A percentile compares a stretch with the other conserved stretches of the same genome.
phyloP scores from a whole-genome alignment of 2,888 invertebrate species.

The Chrysomela aeneicollis region DNA sequence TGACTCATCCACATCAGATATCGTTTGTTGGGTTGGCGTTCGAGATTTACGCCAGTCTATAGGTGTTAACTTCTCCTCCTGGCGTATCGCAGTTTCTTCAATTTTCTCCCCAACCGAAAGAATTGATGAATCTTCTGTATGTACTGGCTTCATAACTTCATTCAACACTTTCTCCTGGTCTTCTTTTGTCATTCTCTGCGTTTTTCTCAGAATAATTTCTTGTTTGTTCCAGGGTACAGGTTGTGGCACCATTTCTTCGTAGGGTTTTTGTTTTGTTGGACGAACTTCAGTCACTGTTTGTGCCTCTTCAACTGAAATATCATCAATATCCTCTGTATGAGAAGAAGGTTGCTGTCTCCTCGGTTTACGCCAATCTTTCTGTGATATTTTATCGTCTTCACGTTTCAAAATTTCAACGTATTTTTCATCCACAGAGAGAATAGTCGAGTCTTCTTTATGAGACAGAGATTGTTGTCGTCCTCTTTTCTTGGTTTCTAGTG shows the following conservation, averaged over 20 bases:
- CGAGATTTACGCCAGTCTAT: constrained; percentile 6
- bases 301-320: constrained; percentile 55
- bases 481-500: constrained; percentile 13
- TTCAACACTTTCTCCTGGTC: constrained; percentile 59
- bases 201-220: constrained; percentile 63
- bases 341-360: constrained; percentile 32
- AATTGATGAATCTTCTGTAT: constrained; percentile 25
- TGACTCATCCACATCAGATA: too few species aligned
- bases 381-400: constrained; percentile 52
- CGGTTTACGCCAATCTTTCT: constrained; percentile 49
- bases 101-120: not conserved
- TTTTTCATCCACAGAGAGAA: constrained; percentile 55
- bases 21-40: not conserved
- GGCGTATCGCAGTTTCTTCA: not conserved
- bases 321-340: constrained; percentile 46
- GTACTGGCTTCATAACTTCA: constrained; percentile 64
- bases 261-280: constrained; percentile 37
- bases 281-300: constrained; percentile 45
- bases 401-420: constrained; percentile 24
- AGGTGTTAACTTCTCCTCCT: not conserved
- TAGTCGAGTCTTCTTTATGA: constrained; percentile 48
- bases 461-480: constrained; percentile 51
- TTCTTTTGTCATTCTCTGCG: constrained; percentile 60
- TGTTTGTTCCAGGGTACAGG: constrained; percentile 70
- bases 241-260: constrained; percentile 45